These are phyloP conservation scores for Lycaena phlaeas DNA, from an alignment of 2,888 invertebrate genomes.

Conservation along the genomic window DNA sequence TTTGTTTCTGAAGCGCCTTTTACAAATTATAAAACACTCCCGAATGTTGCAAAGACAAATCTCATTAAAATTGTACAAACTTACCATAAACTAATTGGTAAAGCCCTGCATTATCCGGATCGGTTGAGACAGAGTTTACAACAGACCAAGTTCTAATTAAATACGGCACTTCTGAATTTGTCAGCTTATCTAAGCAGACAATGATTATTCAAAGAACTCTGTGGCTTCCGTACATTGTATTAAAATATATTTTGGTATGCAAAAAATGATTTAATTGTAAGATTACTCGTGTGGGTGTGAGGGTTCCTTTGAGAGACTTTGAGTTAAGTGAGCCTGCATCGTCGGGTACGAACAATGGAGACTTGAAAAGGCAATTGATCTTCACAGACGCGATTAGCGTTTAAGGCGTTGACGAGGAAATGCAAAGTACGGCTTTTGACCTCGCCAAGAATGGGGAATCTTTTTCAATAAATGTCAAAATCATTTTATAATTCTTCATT, in stretches of 20 bases:
- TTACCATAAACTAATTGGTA: constrained; percentile 54
- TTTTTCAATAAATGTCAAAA: constrained; percentile 9
- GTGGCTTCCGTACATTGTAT: constrained; percentile 21
- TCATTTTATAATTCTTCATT: background rate
- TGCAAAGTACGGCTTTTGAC: constrained; percentile 21
- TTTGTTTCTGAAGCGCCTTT: constrained; percentile 16
- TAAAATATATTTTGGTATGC: constrained; percentile 28
- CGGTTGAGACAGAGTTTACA: constrained; percentile 37
- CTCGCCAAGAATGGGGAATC: constrained; percentile 23
- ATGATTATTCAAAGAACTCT: constrained; percentile 24
- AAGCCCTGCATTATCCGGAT: constrained; percentile 35
- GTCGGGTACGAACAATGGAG: constrained; percentile 44
- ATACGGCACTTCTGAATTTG: constrained; percentile 39
- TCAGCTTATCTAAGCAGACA: constrained; percentile 32
- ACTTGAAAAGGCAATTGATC: constrained; percentile 54
- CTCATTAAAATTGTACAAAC: constrained; percentile 57
- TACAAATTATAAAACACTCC: constrained; percentile 17
- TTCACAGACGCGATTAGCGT: constrained; percentile 51
- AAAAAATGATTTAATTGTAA: constrained; percentile 22
- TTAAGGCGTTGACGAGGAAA: constrained; percentile 34
- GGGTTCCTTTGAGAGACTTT: constrained; percentile 36
- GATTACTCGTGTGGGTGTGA: constrained; percentile 22
- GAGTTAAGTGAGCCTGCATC: constrained; percentile 44
- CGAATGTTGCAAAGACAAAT: constrained; percentile 23
- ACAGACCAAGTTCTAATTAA: constrained; percentile 47